Percentiles rank a stretch among this genome's conserved stretches.
phyloP scores from a whole-genome alignment of 2,888 invertebrate genomes.

The Heliothis peltigera region DNA sequence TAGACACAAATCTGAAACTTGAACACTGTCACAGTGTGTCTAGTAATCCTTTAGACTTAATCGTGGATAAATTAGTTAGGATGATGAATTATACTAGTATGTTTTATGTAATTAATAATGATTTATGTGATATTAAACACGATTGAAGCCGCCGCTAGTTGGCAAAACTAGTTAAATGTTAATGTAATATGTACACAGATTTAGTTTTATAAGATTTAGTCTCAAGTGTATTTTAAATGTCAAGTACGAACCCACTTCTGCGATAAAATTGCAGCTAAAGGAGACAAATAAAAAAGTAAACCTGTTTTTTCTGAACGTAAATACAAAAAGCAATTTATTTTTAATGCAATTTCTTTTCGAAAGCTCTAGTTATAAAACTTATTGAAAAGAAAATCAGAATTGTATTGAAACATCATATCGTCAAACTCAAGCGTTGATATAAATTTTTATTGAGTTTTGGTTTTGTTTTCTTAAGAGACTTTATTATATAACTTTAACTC shows the following conservation, averaged over 20 bases:
- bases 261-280: conserved; percentile 9
- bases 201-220: conserved; percentile 4
- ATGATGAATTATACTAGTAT: too few relatives aligned
- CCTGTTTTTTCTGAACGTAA: conserved; percentile 24
- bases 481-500: background rate
- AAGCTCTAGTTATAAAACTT: conserved; percentile 36
- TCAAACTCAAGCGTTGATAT: conserved; percentile 65
- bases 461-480: conserved; percentile 58
- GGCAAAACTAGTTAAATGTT: background rate
- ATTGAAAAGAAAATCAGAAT: conserved; percentile 47
- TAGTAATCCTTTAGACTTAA: background rate
- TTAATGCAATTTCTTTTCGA: conserved; percentile 14
- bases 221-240: conserved; percentile 24
- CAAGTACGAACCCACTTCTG: conserved; percentile 14
- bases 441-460: conserved; percentile 64
- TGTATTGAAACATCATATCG: conserved; percentile 60
- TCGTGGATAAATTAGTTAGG: background rate
- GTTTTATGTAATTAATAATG: background rate
- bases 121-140: conserved; percentile 4
- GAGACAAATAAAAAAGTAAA: conserved; percentile 4
- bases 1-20: conserved; percentile 26
- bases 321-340: conserved; percentile 37
- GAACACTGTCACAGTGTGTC: background rate
- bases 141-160: background rate
- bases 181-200: conserved; percentile 3